A percentile compares a stretch with the other conserved stretches of the same genome.
Evolutionary conservation across 2,113 vertebrate genomes (phyloP).

Genomic region (Boleophthalmus pectinirostris): DNA sequence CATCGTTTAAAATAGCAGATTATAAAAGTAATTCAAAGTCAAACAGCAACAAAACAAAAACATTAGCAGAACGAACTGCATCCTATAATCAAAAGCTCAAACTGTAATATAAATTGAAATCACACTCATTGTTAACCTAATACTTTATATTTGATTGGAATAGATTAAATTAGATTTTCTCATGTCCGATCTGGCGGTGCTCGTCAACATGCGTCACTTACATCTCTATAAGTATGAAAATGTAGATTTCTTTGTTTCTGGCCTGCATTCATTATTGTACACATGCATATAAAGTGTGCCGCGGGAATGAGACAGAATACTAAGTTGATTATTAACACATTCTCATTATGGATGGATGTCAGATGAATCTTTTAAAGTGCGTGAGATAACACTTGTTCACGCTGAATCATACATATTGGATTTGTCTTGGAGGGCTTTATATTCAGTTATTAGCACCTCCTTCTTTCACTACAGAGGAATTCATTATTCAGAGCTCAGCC

Average conservation of each 20-base stretch:
- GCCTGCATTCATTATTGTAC: not conserved
- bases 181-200: no score
- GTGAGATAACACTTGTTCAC: conserved; percentile 18
- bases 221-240: not conserved
- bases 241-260: not conserved
- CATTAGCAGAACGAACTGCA: no score
- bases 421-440: conserved; percentile 5
- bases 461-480: conserved; percentile 24
- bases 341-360: conserved; percentile 17
- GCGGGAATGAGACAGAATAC: not conserved
- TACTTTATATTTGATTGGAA: no score
- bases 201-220: not conserved
- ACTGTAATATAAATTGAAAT: no score
- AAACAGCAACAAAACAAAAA: no score
- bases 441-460: conserved; percentile 45
- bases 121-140: no score
- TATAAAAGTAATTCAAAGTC: no score
- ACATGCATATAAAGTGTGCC: not conserved
- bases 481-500: conserved; percentile 40
- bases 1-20: no score
- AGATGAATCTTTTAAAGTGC: conserved; percentile 8
- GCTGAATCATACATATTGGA: conserved; percentile 11
- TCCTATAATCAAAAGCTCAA: no score
- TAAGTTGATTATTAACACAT: conserved; percentile 8
- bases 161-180: no score